phyloP scores from a whole-genome alignment of 2,113 vertebrate genomes.

The Thymallus thymallus region DNA sequence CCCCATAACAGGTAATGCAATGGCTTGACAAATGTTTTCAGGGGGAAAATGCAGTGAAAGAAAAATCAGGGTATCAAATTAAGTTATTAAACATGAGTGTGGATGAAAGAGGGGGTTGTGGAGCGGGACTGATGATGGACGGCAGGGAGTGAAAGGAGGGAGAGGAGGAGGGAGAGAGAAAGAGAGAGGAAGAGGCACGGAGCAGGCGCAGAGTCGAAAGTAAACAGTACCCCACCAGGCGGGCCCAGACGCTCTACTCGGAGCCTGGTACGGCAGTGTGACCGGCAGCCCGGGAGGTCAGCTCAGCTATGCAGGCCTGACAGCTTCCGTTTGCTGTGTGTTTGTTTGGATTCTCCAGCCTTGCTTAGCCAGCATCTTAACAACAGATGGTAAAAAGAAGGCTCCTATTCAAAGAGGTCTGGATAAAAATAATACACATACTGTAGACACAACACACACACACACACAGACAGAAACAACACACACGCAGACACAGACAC shows the following conservation, averaged over 20 bases:
- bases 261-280: constrained; percentile 82
- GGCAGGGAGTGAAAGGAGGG: constrained; percentile 64
- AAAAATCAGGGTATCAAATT: constrained; percentile 51
- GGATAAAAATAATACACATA: constrained; percentile 64
- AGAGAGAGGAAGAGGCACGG: constrained; percentile 62
- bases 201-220: constrained; percentile 70
- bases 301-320: constrained; percentile 83
- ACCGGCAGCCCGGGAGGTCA: constrained; percentile 76
- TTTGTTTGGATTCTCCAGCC: constrained; percentile 90
- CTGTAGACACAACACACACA: constrained; percentile 23
- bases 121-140: constrained; percentile 52
- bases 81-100: constrained; percentile 62
- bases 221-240: constrained; percentile 81
- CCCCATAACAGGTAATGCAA: constrained; percentile 57
- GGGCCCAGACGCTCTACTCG: constrained; percentile 56
- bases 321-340: constrained; percentile 89
- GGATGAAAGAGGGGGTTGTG: constrained; percentile 46
- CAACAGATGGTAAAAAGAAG: constrained; percentile 90
- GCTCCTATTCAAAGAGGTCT: constrained; percentile 81
- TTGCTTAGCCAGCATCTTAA: constrained; percentile 89
- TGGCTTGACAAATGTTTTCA: constrained; percentile 55
- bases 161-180: constrained; percentile 22
- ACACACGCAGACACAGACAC: constrained; percentile 48
- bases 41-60: constrained; percentile 33
- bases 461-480: constrained; percentile 46